phyloP scores from a whole-genome alignment of 2,113 vertebrate species.

The Bujurquina vittata region DNA sequence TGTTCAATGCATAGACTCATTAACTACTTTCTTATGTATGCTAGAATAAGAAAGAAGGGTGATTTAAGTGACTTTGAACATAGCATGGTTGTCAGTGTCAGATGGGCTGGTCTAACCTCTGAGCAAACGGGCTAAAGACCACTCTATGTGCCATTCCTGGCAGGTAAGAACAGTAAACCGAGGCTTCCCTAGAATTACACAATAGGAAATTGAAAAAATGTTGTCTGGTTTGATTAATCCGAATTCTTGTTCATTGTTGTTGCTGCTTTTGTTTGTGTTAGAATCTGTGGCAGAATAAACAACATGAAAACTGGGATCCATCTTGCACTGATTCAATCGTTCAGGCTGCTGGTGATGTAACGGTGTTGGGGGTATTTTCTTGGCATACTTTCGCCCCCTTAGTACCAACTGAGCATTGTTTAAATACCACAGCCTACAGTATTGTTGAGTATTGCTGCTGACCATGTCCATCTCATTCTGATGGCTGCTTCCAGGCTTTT shows the following conservation, averaged over 20 bases:
- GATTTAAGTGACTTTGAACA: too few species aligned
- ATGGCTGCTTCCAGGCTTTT: neutral
- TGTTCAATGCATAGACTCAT: neutral
- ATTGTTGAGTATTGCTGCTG: neutral
- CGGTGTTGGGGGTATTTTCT: neutral
- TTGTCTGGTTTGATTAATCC: neutral
- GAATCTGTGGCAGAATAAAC: neutral
- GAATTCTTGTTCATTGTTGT: neutral
- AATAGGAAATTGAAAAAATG: neutral
- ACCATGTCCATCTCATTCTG: neutral
- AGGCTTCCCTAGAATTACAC: neutral
- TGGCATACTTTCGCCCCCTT: neutral
- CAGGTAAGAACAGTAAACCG: neutral
- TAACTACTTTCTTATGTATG: too few species aligned
- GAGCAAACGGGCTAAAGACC: neutral
- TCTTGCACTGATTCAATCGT: neutral
- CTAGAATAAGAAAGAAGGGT: too few species aligned
- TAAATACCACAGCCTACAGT: neutral
- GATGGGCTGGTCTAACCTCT: too few species aligned
- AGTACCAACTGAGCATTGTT: neutral
- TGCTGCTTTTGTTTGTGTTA: neutral
- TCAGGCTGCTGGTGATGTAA: neutral
- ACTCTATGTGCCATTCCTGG: neutral
- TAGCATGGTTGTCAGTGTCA: too few species aligned
- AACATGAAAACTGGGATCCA: neutral